Conservation (phyloP, 1,140 invertebrate species). For the Aethina tumida region DNA sequence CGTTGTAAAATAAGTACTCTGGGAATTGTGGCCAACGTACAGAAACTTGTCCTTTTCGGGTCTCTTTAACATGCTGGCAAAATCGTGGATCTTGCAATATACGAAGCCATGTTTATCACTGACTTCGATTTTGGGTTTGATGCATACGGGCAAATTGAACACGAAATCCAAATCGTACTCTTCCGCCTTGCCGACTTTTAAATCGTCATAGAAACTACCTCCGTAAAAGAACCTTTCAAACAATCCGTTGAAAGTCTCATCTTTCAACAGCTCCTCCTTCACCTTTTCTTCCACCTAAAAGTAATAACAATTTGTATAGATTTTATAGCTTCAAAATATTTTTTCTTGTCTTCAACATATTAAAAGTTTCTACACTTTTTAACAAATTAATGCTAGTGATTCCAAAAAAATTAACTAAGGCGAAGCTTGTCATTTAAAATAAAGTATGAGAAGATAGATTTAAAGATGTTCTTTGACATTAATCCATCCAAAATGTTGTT, state of each 20-base stretch:
- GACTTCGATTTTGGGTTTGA: constrained; percentile 10
- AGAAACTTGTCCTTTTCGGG: neutral
- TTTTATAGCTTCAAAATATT: too few relatives aligned
- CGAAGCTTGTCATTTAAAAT: too few relatives aligned
- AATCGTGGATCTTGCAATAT: constrained; percentile 4
- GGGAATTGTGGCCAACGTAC: neutral
- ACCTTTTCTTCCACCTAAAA: too few relatives aligned
- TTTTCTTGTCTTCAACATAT: too few relatives aligned
- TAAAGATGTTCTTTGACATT: too few relatives aligned
- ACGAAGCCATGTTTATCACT: constrained; percentile 21
- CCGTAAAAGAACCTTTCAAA: constrained; percentile 36
- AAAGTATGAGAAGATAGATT: too few relatives aligned
- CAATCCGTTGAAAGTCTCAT: constrained; percentile 16
- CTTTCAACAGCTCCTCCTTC: too few relatives aligned
- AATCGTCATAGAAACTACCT: constrained; percentile 44
- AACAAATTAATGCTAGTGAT: too few relatives aligned
- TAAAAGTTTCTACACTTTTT: too few relatives aligned
- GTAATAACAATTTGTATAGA: too few relatives aligned
- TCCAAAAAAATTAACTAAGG: too few relatives aligned
- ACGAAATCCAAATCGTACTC: constrained; percentile 43
- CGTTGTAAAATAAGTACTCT: neutral
- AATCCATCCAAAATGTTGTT: too few relatives aligned
- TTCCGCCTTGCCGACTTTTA: constrained; percentile 41
- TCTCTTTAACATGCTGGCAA: neutral
- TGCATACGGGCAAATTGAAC: constrained; percentile 15